Base-by-base conservation (phyloP, 2,888 invertebrate species). In the Polydesmus complanatus region DNA sequence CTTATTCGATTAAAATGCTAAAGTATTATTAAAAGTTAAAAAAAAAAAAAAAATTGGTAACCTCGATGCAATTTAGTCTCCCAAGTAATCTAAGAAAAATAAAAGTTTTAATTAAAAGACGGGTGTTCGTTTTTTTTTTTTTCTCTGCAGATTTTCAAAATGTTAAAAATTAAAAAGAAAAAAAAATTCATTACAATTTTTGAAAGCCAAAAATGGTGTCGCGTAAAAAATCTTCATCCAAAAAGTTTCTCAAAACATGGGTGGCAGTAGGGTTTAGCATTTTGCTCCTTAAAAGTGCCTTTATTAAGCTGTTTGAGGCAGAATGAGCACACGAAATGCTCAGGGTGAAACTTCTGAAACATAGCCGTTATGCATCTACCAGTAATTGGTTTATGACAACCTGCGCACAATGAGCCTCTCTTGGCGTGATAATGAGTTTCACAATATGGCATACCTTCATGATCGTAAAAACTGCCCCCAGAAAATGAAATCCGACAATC, bases 251-350 rank as follows among this genome's bases (percentile, higher is more conserved):
- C 94, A 74, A 97, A 98, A 77, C 97, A 98, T 64, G 82, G 81
- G 73, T 98, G 97, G 75, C 98, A 98, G 76, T 97, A 99, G 1
- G 98, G 97, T 73, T 96, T 95, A 71, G 95, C 93, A 73, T 94
- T 94, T 73, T 96, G 95, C 75, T 98, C 98, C 75, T 98, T 99
- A 77, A 98, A 98, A 0, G 97, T 98, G 69, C 97, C 97, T 74
- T 97, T 97, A 77, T 96, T 97, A 67, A 99, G 81, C 73, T 96
- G 96, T 71, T 94, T 88, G 65, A 95, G 80, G 72, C 98, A 99
- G 79, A 96, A 99, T n/a, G 96, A 94, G 78, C 98, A 98, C 5
- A 95, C 94, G 73, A 98, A 99, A 78, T 98, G 97, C 74, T 98
- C 97, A 0, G 97, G 97, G 76, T 99, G 98, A 81, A 94, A 98